These are phyloP conservation scores for Thunnus maccoyii DNA, from an alignment of 2,113 vertebrate genomes.

Conservation along the genomic window DNA sequence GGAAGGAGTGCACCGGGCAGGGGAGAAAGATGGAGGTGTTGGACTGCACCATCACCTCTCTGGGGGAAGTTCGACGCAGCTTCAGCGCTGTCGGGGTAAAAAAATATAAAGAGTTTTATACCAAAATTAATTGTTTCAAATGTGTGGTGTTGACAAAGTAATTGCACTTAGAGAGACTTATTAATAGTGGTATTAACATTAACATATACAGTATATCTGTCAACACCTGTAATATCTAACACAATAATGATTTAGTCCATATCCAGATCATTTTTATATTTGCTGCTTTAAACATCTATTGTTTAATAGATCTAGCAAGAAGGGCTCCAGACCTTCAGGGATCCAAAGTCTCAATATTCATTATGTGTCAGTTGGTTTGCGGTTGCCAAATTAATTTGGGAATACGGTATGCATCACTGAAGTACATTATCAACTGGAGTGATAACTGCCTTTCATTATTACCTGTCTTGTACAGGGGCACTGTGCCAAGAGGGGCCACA, in stretches of 20 bases:
- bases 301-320: background rate
- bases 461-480: background rate
- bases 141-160: too few species aligned
- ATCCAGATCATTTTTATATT: background rate
- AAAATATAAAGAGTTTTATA: background rate
- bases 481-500: background rate
- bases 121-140: background rate
- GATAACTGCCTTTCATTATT: background rate
- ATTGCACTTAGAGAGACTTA: too few species aligned
- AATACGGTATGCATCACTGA: background rate
- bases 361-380: constrained; percentile 5
- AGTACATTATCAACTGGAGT: background rate
- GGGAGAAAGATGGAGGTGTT: constrained; percentile 84
- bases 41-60: constrained; percentile 81
- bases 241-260: background rate
- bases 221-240: background rate
- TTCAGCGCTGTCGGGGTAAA: constrained; percentile 74
- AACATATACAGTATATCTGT: too few species aligned
- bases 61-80: constrained; percentile 77
- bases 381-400: constrained; percentile 13
- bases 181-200: too few species aligned
- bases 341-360: constrained; percentile 5
- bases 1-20: constrained; percentile 86
- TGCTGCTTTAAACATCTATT: background rate
- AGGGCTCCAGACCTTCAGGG: background rate